Conservation (phyloP, 2,797 vertebrate genomes). For the Trichosurus vulpecula region DNA sequence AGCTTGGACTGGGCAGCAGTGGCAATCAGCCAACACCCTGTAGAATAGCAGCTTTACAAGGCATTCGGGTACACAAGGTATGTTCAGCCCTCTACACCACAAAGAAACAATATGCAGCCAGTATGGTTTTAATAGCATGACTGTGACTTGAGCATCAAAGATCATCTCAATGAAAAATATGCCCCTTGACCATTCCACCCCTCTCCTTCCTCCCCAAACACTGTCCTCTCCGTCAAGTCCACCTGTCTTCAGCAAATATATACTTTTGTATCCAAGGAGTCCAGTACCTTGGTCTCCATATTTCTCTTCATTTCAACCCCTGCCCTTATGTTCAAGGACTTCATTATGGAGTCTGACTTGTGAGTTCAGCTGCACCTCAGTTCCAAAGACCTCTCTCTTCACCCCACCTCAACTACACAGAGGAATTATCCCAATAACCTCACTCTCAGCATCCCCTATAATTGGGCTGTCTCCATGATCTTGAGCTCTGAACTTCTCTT, state of each 20-base stretch:
- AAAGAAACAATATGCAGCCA: neutral
- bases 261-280: neutral
- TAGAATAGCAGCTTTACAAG: slow-evolving; percentile 94
- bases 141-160: slow-evolving; percentile 6
- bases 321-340: neutral
- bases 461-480: neutral
- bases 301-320: neutral
- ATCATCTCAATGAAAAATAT: neutral
- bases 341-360: neutral
- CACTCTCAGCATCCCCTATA: neutral
- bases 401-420: no score
- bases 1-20: slow-evolving; percentile 96
- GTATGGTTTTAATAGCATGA: neutral
- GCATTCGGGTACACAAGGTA: slow-evolving; percentile 93
- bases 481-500: neutral
- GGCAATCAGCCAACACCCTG: slow-evolving; percentile 97
- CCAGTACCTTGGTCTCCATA: neutral
- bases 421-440: neutral
- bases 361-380: neutral
- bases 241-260: neutral
- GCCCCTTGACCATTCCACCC: neutral
- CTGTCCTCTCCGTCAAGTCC: neutral
- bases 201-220: neutral
- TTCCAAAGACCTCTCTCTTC: neutral
- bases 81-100: slow-evolving; percentile 24